Base-by-base conservation (phyloP, 2,797 vertebrate species). In the Ceryle rudis region DNA sequence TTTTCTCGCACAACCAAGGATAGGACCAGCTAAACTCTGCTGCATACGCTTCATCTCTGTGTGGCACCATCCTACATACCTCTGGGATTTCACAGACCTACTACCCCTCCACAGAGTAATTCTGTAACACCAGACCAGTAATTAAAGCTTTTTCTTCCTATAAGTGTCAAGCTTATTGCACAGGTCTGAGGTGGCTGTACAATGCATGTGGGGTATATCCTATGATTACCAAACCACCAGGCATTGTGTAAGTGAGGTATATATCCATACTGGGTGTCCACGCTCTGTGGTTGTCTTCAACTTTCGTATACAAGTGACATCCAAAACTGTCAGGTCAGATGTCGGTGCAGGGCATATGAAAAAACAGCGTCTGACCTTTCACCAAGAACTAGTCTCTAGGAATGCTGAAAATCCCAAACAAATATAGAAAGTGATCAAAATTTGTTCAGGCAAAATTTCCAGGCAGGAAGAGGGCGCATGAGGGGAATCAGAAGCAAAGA, bases 341-440 rank as follows among this genome's bases (percentile, higher is more conserved):
- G 15, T 93, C 58, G 61, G 17, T 12, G 75, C 28, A 55, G 42
- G 28, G n/a, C 58, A 71, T 9, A 52, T 6, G 28, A 42, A 70
- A 70, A 75, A 90, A 47, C 25, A 67, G 31, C 5, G 4, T 26
- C 74, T 82, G 74, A 93, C 60, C 55, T 90, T 93, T 87, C 64
- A 70, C 39, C 33, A n/a, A 37, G 9, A 81, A n/a, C 17, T 58
- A 37, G 64, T 54, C 51, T 93, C 67, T 25, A 66, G 41, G 42
- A 93, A 84, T 35, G 28, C 60, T 89, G 71, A 90, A 86, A 96
- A 75, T 72, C 55, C 22, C 58, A n/a, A 73, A 44, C 23, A 73
- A 93, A 95, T 60, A 94, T 6, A 89, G 62, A 89, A 94, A 73
- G 55, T 26, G 23, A 79, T 75, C 28, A 67, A 81, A 81, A 60